Conservation (phyloP, 1,140 invertebrate species). For the Bombus balteatus region DNA sequence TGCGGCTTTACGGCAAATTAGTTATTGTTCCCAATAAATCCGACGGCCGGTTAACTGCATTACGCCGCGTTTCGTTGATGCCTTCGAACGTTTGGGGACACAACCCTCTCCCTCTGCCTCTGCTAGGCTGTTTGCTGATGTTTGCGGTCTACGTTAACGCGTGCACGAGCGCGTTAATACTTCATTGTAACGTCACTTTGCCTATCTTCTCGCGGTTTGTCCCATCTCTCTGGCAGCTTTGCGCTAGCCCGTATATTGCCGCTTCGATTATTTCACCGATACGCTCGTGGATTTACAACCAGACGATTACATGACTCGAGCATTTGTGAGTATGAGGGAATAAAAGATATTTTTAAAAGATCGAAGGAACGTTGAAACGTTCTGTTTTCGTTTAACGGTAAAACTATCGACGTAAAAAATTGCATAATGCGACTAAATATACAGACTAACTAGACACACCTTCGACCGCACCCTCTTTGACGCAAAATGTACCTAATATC, state of each 20-base stretch:
- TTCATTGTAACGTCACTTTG: conserved; percentile 36
- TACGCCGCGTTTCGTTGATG: conserved; percentile 33
- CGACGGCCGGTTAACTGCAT: conserved; percentile 23
- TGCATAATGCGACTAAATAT: neutral
- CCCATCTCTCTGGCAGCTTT: neutral
- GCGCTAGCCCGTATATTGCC: neutral
- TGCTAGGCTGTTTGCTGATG: conserved; percentile 29
- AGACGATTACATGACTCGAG: neutral
- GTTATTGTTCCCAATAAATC: conserved; percentile 70
- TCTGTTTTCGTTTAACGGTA: too few species aligned
- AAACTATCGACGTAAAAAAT: too few species aligned
- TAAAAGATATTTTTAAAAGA: neutral
- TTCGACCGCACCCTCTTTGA: neutral
- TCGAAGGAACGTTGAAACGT: too few species aligned
- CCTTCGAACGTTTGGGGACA: neutral
- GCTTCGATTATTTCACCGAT: neutral
- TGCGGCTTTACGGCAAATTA: conserved; percentile 72
- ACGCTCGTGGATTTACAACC: neutral
- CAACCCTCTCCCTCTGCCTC: neutral
- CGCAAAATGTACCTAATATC: neutral
- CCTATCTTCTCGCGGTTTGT: conserved; percentile 26
- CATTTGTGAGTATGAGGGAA: neutral
- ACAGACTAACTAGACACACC: neutral
- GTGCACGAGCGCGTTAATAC: conserved; percentile 24
- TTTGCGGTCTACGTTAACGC: conserved; percentile 23